Percentiles rank a stretch among this genome's conserved stretches.
These are phyloP conservation scores for Eupeodes corollae DNA, from an alignment of 1,140 invertebrate genomes.

Conservation along the genomic window DNA sequence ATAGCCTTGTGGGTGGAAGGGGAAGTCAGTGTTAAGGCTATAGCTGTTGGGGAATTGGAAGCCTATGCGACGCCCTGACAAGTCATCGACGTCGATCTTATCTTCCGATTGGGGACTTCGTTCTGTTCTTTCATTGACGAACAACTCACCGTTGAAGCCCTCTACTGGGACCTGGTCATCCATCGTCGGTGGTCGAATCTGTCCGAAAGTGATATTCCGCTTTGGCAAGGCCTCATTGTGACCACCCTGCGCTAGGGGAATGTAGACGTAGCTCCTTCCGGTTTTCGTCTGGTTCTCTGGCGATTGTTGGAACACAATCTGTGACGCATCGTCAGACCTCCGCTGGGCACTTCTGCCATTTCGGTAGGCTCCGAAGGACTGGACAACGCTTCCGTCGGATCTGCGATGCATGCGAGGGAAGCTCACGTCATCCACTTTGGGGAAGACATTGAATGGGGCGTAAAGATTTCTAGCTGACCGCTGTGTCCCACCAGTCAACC, in stretches of 20 bases:
- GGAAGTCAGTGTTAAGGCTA: conserved; percentile 24
- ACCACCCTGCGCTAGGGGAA: conserved; percentile 17
- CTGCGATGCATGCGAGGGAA: conserved; percentile 25
- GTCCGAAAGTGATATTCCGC: conserved; percentile 17
- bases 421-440: conserved; percentile 24
- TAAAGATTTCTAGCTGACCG: conserved; percentile 29
- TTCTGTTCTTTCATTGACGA: conserved; percentile 21
- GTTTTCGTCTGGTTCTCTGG: conserved; percentile 27
- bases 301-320: conserved; percentile 12
- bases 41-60: conserved; percentile 33
- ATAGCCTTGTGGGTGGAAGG: conserved; percentile 32
- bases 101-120: conserved; percentile 15
- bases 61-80: conserved; percentile 28
- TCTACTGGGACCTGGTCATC: conserved; percentile 19
- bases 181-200: conserved; percentile 16
- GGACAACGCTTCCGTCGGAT: conserved; percentile 21
- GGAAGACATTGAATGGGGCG: conserved; percentile 29
- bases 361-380: conserved; percentile 33
- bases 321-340: conserved; percentile 24
- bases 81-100: conserved; percentile 13
- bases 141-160: conserved; percentile 18
- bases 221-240: conserved; percentile 4
- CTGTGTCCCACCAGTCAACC: conserved; percentile 8
- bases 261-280: conserved; percentile 33
- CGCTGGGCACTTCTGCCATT: conserved; percentile 18